Base-by-base conservation (phyloP, 2,797 vertebrate genomes). In the Gila robusta region DNA sequence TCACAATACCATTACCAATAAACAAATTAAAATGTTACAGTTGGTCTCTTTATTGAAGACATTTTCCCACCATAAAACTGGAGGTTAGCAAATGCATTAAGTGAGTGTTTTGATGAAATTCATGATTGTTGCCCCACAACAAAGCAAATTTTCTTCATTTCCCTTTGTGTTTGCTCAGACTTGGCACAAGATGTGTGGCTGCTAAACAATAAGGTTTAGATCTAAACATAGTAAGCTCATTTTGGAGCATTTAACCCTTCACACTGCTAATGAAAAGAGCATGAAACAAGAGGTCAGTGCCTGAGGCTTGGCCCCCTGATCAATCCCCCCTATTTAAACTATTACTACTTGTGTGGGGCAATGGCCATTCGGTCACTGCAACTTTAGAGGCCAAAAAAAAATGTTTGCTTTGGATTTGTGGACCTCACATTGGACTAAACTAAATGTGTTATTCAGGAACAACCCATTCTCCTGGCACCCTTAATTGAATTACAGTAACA, bases 401-500 rank as follows among this genome's bases (percentile, higher is more conserved):
- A 47, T 76, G 82, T 77, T 88, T 86, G 56, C 62, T 80, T 64
- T 82, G 47, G 35, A 83, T 82, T 64, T 9, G 37, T 54, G 66
- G 83, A 88, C 90, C 88, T 88, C 6, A 86, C 28, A 67, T 81
- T 88, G 89, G 70, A 88, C 47, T 79, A 87, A 71, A 56, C 41
- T 35, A 35, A 64, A 66, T 41, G 32, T 14, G 47, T 87, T 88
- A 89, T 87, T 83, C 41, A 32, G 49, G 49, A 88, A 88, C 69
- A 82, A 56, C 49, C 59, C 26, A 81, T 12, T 80, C 85, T 86
- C 84, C 84, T 44, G 81, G 77, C 69, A 81, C 83, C 59, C 35
- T 87, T 90, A 78, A 93, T 91, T 89, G 87, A 88, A 91, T 93
- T 90, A 91, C 32, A 41, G 32, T 32, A 66, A 76, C 74, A 83